Base-by-base conservation (phyloP, 2,797 vertebrate genomes). In the Myotis myotis region DNA sequence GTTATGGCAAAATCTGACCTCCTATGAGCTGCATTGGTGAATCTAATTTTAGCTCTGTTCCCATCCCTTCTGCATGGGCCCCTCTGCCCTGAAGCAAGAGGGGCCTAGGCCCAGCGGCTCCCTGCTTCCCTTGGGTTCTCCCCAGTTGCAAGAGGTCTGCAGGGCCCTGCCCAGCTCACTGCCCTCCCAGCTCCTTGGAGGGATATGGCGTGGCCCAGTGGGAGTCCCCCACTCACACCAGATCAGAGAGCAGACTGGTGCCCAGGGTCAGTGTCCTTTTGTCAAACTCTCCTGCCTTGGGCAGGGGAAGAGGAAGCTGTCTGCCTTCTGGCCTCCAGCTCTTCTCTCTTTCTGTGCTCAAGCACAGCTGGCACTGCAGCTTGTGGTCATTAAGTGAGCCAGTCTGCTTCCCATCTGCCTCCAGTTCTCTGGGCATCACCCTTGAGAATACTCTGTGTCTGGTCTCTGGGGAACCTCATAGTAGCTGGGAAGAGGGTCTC, bases 1-100 rank as follows among this genome's bases (percentile, higher is more conserved):
- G 98, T 98, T 98, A 98, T 98, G 97, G 98, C 98, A 97, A 98
- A 98, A 98, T 98, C 97, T 98, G 98, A 98, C 98, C 98, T 98
- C 98, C 98, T 38, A 8, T 98, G 98, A 98, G 98, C 98, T 98
- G 98, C 98, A 97, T 95, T 97, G 97, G 98, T 98, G 98, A 99
- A 99, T 99, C 99, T 99, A 99, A 99, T 99, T 99, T 99, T 99
- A 99, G 98, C 98, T 98, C 74, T 98, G 98, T 98, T 98, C 98
- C 98, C 97, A 98, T 98, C 98, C 97, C 98, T 98, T 99, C 98
- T 97, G 98, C 98, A 96, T 97, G 89, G 96, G 93, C 80, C 98
- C 98, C 97, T 98, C 97, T 98, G 97, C 97, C 98, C 98, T 98
- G 47, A 1, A 97, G 97, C 97, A 98, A 96, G 96, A 98, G 96